phyloP scores from a whole-genome alignment of 2,113 vertebrate species.

The Cochlearius cochlearius region DNA sequence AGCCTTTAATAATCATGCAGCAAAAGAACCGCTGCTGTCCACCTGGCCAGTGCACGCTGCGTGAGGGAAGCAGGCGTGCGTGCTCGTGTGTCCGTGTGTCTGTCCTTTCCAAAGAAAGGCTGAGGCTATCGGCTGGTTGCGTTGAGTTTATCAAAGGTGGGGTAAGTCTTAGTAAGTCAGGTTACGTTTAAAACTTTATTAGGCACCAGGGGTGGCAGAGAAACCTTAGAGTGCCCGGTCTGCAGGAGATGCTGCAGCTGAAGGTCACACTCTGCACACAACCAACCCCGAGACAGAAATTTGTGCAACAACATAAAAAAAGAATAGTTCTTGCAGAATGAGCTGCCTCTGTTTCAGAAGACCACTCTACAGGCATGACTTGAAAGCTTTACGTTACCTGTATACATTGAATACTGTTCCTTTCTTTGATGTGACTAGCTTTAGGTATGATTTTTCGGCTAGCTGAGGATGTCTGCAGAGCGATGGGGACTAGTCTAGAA shows the following conservation, averaged over 20 bases:
- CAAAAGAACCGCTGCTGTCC: not conserved
- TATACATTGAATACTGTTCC: not conserved
- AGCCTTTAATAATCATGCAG: not conserved
- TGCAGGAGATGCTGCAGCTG: not conserved
- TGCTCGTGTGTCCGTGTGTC: not conserved
- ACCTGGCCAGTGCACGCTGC: fast-evolving
- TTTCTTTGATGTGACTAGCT: not conserved
- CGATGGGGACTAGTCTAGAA: not conserved
- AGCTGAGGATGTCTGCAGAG: not conserved
- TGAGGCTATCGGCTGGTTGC: not conserved
- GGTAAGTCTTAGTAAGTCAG: not conserved
- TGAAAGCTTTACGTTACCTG: not conserved
- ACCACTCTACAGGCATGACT: not conserved
- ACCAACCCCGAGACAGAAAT: not conserved
- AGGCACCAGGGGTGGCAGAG: not conserved
- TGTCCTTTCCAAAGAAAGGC: not conserved
- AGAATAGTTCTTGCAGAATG: not conserved
- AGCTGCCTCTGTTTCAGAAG: not conserved
- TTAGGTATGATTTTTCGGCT: fast-evolving
- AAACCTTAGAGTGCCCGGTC: not conserved
- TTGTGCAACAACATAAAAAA: not conserved
- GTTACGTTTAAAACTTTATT: not conserved
- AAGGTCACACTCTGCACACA: not conserved
- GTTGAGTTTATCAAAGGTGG: not conserved
- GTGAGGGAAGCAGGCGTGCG: fast-evolving